Evolutionary conservation across 2,888 invertebrate genomes (phyloP), one percentile per base, ranked within the genome.

Genomic region (Nowickia ferox): DNA sequence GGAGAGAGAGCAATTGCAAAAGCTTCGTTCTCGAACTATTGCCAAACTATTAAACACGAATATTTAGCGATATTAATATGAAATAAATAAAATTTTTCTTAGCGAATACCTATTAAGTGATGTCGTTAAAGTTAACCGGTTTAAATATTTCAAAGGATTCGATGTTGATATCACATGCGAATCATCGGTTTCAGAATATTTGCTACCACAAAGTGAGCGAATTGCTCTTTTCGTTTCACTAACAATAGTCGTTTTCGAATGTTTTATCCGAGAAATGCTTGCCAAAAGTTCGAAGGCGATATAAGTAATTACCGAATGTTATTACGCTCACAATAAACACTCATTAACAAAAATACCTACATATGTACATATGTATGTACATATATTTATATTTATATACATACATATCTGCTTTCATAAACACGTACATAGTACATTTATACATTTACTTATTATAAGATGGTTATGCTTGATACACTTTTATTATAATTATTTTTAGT

Each of bases 391-490:
- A 22, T n/a, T 13, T 8, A 42, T 30, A 9, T 55, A 22, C 9
- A 19, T 30, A 11, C 15, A 1, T 44, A n/a, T n/a, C n/a, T n/a
- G n/a, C n/a, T n/a, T n/a, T n/a, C n/a, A n/a, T n/a, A n/a, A n/a
- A n/a, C n/a, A n/a, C n/a, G n/a, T n/a, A n/a, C n/a, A n/a, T n/a
- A n/a, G n/a, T n/a, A 55, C 3, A 17, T 57, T 46, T 46, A 48
- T 15, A 30, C 48, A 66, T 17, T 17, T 51, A 51, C 51, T n/a
- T 53, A n/a, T 11, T 38, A 17, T 68, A 48, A 40, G 69, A 44
- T 63, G 61, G 71, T 63, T 74, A 81, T 68, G 74, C 72, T 80
- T 77, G 81, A 59, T 77, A 84, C 77, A 84, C 63, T 84, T 77
- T 68, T 74, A n/a, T 42, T 66, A 51, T 51, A 48, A 68, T 19